phyloP scores from a whole-genome alignment of 2,888 invertebrate genomes.

The Heterodera filipjevi region DNA sequence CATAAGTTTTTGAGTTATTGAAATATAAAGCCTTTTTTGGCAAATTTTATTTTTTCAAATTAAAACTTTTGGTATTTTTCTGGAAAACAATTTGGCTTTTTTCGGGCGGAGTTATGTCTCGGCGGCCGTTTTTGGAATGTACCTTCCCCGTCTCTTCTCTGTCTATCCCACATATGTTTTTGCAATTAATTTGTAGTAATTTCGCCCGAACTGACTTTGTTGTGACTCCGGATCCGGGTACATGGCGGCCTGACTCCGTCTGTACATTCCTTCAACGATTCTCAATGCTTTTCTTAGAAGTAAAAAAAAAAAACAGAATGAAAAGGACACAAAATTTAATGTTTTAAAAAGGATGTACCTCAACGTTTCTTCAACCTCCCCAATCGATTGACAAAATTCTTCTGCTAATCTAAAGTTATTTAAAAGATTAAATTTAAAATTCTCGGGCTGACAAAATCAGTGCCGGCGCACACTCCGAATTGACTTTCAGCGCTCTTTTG shows the following conservation, averaged over 20 bases:
- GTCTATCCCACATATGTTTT: too few relatives aligned
- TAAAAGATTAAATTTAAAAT: not conserved
- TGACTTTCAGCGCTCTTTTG: constrained; percentile 78
- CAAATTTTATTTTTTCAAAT: too few relatives aligned
- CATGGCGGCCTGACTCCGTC: constrained; percentile 71
- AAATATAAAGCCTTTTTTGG: too few relatives aligned
- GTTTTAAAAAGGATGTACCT: constrained; percentile 38
- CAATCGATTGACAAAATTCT: constrained; percentile 90
- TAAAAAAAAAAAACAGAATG: constrained; percentile 65
- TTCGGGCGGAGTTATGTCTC: too few relatives aligned
- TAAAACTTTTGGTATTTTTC: too few relatives aligned
- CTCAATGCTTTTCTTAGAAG: constrained; percentile 79
- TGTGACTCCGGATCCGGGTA: constrained; percentile 42
- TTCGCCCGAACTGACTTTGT: constrained; percentile 16
- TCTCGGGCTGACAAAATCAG: constrained; percentile 75
- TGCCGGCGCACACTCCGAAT: constrained; percentile 81
- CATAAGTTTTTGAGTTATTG: too few relatives aligned
- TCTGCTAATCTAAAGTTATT: constrained; percentile 75
- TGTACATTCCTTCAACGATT: constrained; percentile 80
- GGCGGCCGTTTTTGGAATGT: too few relatives aligned
- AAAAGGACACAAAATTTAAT: constrained; percentile 17
- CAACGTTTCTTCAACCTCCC: constrained; percentile 70
- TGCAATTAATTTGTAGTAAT: too few relatives aligned
- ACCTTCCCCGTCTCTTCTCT: too few relatives aligned
- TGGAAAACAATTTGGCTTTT: too few relatives aligned